Percentiles rank a stretch among this genome's conserved stretches.
These are phyloP conservation scores for Thysanoteuthis rhombus DNA, from an alignment of 2,888 invertebrate species.

Conservation along the genomic window DNA sequence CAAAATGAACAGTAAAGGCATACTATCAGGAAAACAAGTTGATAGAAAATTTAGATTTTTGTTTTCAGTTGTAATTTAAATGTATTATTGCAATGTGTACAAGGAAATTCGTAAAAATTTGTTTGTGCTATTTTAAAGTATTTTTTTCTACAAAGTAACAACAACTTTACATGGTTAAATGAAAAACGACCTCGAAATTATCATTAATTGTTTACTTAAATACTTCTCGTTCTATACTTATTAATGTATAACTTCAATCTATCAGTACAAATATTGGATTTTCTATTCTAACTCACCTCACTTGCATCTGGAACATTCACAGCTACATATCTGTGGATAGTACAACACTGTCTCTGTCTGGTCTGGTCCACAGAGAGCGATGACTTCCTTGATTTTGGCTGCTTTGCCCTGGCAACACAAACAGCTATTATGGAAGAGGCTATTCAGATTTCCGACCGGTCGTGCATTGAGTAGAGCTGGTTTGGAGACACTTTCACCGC, in stretches of 20 bases:
- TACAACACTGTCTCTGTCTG: neutral
- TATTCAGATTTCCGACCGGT: neutral
- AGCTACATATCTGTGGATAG: slow-evolving; percentile 27
- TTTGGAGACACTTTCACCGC: neutral
- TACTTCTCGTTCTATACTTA: neutral
- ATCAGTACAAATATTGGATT: neutral
- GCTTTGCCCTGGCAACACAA: neutral
- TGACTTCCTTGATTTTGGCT: slow-evolving; percentile 20
- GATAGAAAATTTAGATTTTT: no score
- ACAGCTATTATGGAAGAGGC: neutral
- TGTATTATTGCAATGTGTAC: no score
- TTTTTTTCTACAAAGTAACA: neutral
- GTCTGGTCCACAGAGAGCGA: slow-evolving; percentile 16
- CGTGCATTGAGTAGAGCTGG: neutral
- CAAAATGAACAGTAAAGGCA: no score
- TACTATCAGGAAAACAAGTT: no score
- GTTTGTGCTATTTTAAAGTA: neutral
- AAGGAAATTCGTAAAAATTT: neutral
- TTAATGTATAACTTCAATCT: neutral
- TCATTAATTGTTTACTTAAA: no score
- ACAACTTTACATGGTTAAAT: neutral
- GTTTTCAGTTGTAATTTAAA: no score
- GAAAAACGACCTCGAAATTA: neutral
- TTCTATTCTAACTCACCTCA: neutral
- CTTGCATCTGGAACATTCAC: slow-evolving; percentile 23